These are phyloP conservation scores for Chalcosyrphus nemorum DNA, from an alignment of 2,888 invertebrate species.

Conservation along the genomic window DNA sequence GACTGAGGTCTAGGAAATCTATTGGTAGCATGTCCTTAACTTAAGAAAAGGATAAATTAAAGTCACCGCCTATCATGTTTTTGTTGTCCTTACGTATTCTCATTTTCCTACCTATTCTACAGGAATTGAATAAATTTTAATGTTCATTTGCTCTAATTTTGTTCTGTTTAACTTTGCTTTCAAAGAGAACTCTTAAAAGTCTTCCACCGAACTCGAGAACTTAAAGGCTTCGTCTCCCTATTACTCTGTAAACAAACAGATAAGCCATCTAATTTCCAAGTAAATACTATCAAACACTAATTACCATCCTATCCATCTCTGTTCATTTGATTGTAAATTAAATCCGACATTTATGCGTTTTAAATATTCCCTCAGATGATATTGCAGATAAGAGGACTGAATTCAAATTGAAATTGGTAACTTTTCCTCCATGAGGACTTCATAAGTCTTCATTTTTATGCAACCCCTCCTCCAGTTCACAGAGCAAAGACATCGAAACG, in stretches of 20 bases:
- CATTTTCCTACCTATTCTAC: too few relatives aligned
- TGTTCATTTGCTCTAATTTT: too few relatives aligned
- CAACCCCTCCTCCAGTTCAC: not conserved
- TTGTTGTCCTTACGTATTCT: too few relatives aligned
- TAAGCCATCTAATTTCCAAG: not conserved
- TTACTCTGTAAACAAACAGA: not conserved
- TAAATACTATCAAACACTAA: constrained; percentile 7
- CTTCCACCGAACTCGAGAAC: too few relatives aligned
- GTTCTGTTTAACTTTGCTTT: too few relatives aligned
- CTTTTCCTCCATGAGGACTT: constrained; percentile 28
- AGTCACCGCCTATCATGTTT: too few relatives aligned
- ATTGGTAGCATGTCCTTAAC: too few relatives aligned
- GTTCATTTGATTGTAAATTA: constrained; percentile 32
- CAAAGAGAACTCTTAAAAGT: too few relatives aligned
- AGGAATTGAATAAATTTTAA: too few relatives aligned
- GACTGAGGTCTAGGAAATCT: too few relatives aligned
- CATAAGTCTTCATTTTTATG: constrained; percentile 34
- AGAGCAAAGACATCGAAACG: constrained; percentile 18
- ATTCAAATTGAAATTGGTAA: constrained; percentile 46
- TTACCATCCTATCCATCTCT: constrained; percentile 8
- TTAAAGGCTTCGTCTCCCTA: too few relatives aligned
- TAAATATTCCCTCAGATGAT: constrained; percentile 55
- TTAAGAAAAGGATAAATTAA: too few relatives aligned
- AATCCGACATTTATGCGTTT: constrained; percentile 51
- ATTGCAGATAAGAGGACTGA: not conserved